Evolutionary conservation across 1,140 invertebrate species (phyloP).

Genomic region (Camponotus floridanus): DNA sequence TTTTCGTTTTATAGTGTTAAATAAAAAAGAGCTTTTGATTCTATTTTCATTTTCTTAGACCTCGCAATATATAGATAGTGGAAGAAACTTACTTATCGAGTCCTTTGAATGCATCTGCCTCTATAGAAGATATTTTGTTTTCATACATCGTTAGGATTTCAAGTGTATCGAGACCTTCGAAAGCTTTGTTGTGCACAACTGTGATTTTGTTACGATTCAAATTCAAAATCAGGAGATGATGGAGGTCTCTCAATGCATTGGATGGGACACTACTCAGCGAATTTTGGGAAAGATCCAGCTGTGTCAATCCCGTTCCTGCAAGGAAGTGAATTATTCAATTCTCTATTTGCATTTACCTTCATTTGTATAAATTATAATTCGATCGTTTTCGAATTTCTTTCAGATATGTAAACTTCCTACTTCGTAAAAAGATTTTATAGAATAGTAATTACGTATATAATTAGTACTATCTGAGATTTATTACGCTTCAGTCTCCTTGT

Average conservation of each 20-base stretch:
- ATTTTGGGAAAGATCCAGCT: conserved; percentile 94
- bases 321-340: conserved; percentile 58
- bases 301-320: conserved; percentile 92
- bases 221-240: conserved; percentile 94
- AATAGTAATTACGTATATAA: not conserved
- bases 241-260: conserved; percentile 91
- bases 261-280: conserved; percentile 92
- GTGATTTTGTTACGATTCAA: conserved; percentile 95
- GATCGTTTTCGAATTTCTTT: not conserved
- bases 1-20: too few relatives aligned
- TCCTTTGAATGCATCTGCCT: conserved; percentile 93
- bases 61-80: not conserved
- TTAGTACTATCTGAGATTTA: not conserved
- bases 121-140: conserved; percentile 93
- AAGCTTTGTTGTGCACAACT: conserved; percentile 91
- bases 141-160: conserved; percentile 95
- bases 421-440: not conserved
- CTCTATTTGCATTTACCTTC: not conserved
- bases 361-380: not conserved
- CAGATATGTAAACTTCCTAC: not conserved
- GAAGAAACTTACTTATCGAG: conserved; percentile 92
- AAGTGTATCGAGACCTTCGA: conserved; percentile 93
- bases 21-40: not conserved
- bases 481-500: not conserved
- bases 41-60: not conserved